Conservation (phyloP, 2,113 vertebrate species). For the Mormyrus lacerda region DNA sequence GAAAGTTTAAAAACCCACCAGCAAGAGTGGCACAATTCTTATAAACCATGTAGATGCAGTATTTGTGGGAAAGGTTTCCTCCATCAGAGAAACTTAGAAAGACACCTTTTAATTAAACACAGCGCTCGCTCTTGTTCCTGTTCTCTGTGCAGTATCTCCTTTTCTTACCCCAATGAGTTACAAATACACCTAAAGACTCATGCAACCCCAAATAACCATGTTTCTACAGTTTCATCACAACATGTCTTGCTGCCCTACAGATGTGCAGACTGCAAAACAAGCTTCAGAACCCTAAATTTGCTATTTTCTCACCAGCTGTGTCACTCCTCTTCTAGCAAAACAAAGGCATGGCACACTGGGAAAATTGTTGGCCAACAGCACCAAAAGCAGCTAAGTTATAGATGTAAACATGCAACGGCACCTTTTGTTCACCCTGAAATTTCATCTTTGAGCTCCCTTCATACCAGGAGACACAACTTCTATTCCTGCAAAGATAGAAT, state of each 20-base stretch:
- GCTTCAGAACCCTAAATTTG: conserved; percentile 54
- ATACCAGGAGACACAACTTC: not conserved
- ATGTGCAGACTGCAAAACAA: conserved; percentile 55
- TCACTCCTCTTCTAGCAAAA: conserved; percentile 39
- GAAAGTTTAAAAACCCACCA: conserved; percentile 33
- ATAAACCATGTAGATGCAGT: conserved; percentile 33
- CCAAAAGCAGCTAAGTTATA: conserved; percentile 11
- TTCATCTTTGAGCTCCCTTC: not conserved
- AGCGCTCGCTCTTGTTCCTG: conserved; percentile 5
- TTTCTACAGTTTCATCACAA: conserved; percentile 18
- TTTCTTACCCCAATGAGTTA: not conserved
- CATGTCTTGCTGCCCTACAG: conserved; percentile 49
- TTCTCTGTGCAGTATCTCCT: conserved; percentile 2
- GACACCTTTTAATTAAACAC: conserved; percentile 32
- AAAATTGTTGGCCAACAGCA: not conserved
- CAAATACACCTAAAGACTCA: conserved; percentile 41
- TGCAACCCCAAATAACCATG: conserved; percentile 31
- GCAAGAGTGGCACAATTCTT: conserved; percentile 27
- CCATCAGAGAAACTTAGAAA: conserved; percentile 27
- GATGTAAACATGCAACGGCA: conserved; percentile 11
- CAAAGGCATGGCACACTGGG: not conserved
- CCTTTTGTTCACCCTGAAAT: not conserved
- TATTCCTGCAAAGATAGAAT: not conserved
- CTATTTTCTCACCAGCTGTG: conserved; percentile 59
- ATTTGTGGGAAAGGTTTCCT: conserved; percentile 36